Evolutionary conservation across 2,797 vertebrate species (phyloP).

Genomic region (Aeoliscus strigatus): DNA sequence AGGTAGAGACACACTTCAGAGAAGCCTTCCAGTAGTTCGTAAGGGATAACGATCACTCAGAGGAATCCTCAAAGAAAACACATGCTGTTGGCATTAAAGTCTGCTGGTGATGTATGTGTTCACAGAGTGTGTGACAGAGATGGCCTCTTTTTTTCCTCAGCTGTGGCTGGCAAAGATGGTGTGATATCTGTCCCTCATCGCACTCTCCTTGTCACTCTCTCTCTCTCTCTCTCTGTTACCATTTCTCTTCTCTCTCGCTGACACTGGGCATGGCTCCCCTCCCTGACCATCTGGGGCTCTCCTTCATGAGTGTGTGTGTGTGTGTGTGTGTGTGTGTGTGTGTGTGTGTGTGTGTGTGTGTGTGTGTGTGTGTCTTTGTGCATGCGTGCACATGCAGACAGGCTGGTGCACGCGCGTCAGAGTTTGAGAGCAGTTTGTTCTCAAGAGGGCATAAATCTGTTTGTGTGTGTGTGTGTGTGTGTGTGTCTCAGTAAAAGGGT

Average conservation of each 20-base stretch:
- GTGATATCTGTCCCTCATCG: conserved; percentile 35
- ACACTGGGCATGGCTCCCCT: conserved; percentile 63
- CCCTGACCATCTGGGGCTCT: conserved; percentile 70
- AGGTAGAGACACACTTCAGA: no score
- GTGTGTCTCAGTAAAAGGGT: conserved; percentile 58
- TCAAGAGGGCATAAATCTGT: no score
- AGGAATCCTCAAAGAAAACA: no score
- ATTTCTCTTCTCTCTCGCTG: conserved; percentile 46
- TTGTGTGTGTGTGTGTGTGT: no score
- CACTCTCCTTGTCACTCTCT: conserved; percentile 5
- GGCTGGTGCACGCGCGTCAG: conserved; percentile 27
- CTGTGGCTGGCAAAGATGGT: conserved; percentile 39
- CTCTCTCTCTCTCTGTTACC: conserved; percentile 16
- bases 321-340: conserved; percentile 10
- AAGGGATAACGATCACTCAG: no score
- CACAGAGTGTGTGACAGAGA: conserved; percentile 43
- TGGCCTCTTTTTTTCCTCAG: conserved; percentile 33
- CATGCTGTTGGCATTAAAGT: no score
- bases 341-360: no score
- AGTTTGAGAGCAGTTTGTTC: conserved; percentile 47
- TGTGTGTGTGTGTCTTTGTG: no score
- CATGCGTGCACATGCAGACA: conserved; percentile 4
- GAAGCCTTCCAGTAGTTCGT: no score
- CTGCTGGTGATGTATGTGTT: no score
- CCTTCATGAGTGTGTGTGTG: conserved; percentile 27